Percentiles rank a stretch among this genome's conserved stretches.
phyloP scores from a whole-genome alignment of 2,888 invertebrate species.

The Panorpa germanica region DNA sequence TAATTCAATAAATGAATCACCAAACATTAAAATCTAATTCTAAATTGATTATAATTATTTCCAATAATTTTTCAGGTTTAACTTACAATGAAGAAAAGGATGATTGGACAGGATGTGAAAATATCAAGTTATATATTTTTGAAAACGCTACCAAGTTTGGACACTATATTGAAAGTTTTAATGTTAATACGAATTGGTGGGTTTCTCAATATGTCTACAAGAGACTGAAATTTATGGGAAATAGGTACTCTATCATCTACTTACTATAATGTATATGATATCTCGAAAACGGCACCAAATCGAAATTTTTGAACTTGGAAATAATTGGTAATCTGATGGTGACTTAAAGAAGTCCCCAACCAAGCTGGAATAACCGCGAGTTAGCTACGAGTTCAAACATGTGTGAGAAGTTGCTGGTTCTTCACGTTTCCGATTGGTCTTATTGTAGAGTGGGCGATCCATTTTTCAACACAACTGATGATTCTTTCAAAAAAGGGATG shows the following conservation, averaged over 20 bases:
- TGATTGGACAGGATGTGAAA: constrained; percentile 85
- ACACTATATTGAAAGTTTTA: constrained; percentile 81
- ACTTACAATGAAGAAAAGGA: constrained; percentile 62
- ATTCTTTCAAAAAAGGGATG: too few species aligned
- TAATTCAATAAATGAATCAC: not conserved
- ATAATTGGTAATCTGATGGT: too few species aligned
- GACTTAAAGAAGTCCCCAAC: too few species aligned
- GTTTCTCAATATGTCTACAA: constrained; percentile 89
- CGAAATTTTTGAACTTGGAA: too few species aligned
- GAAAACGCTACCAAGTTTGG: constrained; percentile 72
- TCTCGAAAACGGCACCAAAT: too few species aligned
- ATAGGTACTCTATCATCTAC: constrained; percentile 30
- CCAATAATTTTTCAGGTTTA: constrained; percentile 39
- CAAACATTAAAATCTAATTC: constrained; percentile 18
- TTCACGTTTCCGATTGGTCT: too few species aligned
- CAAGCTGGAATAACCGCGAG: too few species aligned
- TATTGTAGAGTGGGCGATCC: too few species aligned
- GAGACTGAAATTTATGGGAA: constrained; percentile 76
- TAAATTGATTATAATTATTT: constrained; percentile 7
- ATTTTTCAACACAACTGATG: too few species aligned
- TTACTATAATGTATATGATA: too few species aligned
- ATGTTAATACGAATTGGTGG: constrained; percentile 91
- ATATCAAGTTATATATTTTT: constrained; percentile 64
- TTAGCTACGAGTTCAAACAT: too few species aligned
- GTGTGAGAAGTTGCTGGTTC: too few species aligned